A percentile compares a stretch with the other conserved stretches of the same genome.
phyloP scores from a whole-genome alignment of 2,888 invertebrate genomes.

The Theodoxus fluviatilis region DNA sequence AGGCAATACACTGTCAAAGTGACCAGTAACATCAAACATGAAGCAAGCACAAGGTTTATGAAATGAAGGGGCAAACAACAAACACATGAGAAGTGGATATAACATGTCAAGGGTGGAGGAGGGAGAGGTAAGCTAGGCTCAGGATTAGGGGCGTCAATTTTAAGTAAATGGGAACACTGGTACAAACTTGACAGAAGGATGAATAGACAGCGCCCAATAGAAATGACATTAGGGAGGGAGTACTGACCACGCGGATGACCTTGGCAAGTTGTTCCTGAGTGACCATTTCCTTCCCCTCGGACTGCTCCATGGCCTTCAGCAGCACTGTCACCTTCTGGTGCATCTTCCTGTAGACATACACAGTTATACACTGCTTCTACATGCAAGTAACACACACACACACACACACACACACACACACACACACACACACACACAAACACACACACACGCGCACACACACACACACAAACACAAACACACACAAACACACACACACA shows the following conservation, averaged over 20 bases:
- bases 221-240: too few species aligned
- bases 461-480: neutral
- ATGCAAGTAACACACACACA: neutral
- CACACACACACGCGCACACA: conserved; percentile 1
- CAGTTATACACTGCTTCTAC: neutral
- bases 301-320: conserved; percentile 55
- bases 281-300: conserved; percentile 55
- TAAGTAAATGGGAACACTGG: neutral
- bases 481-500: conserved; percentile 10
- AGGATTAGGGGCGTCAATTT: neutral
- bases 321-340: conserved; percentile 54
- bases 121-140: neutral
- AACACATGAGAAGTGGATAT: too few species aligned
- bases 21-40: too few species aligned
- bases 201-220: neutral
- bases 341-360: conserved; percentile 45
- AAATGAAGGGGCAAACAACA: too few species aligned
- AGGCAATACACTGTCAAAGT: too few species aligned
- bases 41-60: too few species aligned
- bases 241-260: conserved; percentile 56
- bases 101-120: too few species aligned
- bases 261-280: conserved; percentile 56
- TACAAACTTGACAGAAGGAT: neutral
- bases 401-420: conserved; percentile 4
- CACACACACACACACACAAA: conserved; percentile 1